A percentile compares a stretch with the other conserved stretches of the same genome.
These are phyloP conservation scores for Pongo abelii DNA, from an alignment of 2,113 vertebrate genomes.

Conservation along the genomic window DNA sequence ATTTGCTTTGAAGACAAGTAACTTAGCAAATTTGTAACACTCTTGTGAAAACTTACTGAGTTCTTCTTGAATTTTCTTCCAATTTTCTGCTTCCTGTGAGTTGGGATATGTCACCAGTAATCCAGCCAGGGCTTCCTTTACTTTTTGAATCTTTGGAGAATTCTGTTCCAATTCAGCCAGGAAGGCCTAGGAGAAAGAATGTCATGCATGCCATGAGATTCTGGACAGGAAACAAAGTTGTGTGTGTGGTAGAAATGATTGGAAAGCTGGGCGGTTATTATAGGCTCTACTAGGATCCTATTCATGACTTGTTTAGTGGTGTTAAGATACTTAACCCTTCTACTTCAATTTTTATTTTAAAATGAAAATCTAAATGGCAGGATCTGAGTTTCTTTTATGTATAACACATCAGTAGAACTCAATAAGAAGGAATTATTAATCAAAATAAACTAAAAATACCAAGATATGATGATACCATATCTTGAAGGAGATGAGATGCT, in stretches of 20 bases:
- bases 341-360: constrained; percentile 54
- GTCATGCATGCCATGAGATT: not conserved
- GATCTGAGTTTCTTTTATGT: constrained; percentile 23
- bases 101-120: constrained; percentile 92
- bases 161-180: constrained; percentile 93
- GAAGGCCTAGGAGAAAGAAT: constrained; percentile 87
- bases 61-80: constrained; percentile 94
- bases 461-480: not conserved
- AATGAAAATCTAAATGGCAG: constrained; percentile 13
- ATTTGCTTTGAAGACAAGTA: constrained; percentile 41
- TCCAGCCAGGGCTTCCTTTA: constrained; percentile 89
- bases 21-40: not conserved
- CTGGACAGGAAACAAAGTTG: not conserved
- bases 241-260: not conserved
- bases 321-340: constrained; percentile 17
- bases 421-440: not conserved
- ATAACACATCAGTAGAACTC: not conserved
- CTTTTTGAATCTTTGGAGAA: constrained; percentile 92
- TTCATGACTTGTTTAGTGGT: not conserved
- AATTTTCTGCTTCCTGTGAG: constrained; percentile 92
- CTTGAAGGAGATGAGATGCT: not conserved
- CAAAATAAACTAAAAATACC: not conserved
- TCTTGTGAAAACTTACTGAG: constrained; percentile 88
- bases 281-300: not conserved
- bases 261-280: not conserved